Evolutionary conservation across 92 coral and sea anemone species (phyloP).

Genomic region (Porites divaricata): DNA sequence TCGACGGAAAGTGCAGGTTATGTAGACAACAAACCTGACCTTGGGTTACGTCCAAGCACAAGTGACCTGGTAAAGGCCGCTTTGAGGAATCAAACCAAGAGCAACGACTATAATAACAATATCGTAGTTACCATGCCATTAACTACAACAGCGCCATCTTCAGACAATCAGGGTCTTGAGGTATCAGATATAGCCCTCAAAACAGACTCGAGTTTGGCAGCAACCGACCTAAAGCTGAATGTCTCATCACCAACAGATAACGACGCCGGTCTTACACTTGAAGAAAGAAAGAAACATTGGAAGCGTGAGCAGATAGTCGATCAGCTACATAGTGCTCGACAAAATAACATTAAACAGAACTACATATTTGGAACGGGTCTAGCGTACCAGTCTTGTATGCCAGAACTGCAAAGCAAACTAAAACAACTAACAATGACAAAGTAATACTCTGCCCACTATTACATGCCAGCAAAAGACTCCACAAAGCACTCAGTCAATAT

Average conservation of each 20-base stretch:
- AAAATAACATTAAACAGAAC: constrained; percentile 34
- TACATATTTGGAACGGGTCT: constrained; percentile 72
- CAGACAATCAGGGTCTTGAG: neutral
- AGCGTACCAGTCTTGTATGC: constrained; percentile 69
- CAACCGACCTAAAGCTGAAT: neutral
- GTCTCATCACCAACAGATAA: constrained; percentile 2
- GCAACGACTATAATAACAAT: constrained; percentile 1
- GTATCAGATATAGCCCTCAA: constrained; percentile 7
- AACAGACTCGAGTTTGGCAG: neutral
- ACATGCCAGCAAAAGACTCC: constrained; percentile 14
- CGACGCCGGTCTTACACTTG: constrained; percentile 9
- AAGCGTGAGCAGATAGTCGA: constrained; percentile 69
- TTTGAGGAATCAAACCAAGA: neutral
- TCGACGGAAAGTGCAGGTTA: neutral
- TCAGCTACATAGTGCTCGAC: constrained; percentile 38
- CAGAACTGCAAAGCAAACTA: constrained; percentile 65
- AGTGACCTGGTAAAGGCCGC: constrained; percentile 15
- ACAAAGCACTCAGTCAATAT: no score
- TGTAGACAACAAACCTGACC: neutral
- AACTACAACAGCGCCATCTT: neutral
- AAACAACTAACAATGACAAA: constrained; percentile 19
- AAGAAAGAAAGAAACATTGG: constrained; percentile 64
- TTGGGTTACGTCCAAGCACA: neutral
- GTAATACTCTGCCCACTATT: no score
- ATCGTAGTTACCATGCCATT: neutral